Conservation (phyloP, 2,888 invertebrate species). For the Eutolmus rufibarbis region DNA sequence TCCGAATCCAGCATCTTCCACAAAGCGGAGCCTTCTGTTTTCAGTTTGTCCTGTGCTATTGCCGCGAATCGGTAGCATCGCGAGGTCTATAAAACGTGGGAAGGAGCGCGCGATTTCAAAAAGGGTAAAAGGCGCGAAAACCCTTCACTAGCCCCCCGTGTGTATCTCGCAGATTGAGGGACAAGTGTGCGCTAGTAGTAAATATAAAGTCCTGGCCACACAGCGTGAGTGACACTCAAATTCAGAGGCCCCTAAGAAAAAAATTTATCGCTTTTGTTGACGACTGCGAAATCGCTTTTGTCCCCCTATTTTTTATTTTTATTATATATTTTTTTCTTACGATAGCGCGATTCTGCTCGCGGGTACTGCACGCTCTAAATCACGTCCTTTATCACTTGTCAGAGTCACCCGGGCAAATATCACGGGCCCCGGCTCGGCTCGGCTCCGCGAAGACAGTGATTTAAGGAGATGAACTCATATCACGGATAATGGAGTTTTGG, state of each 20-base stretch:
- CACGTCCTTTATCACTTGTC: conserved; percentile 39
- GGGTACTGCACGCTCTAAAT: conserved; percentile 7
- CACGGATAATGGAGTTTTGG: conserved; percentile 25
- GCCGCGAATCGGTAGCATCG: conserved; percentile 4
- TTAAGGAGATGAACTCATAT: conserved; percentile 36
- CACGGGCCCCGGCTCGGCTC: background rate
- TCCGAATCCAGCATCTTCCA: background rate
- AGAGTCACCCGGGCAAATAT: conserved; percentile 22
- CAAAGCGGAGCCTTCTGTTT: conserved; percentile 1
- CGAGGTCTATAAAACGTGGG: background rate
- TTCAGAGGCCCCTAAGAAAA: background rate
- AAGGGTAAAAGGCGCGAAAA: conserved; percentile 21
- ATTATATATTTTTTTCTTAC: background rate
- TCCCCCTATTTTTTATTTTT: background rate
- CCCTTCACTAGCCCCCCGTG: background rate
- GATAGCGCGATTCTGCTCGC: background rate
- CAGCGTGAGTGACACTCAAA: conserved; percentile 3
- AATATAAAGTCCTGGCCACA: background rate
- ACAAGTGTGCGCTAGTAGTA: background rate
- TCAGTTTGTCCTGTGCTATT: conserved; percentile 23
- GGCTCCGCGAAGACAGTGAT: conserved; percentile 20
- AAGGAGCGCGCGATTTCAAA: background rate
- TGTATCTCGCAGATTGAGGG: background rate
- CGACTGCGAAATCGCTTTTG: background rate
- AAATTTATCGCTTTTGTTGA: conserved; percentile 28